Base-by-base conservation (phyloP, 2,113 vertebrate genomes). In the Phalacrocorax pelagicus region DNA sequence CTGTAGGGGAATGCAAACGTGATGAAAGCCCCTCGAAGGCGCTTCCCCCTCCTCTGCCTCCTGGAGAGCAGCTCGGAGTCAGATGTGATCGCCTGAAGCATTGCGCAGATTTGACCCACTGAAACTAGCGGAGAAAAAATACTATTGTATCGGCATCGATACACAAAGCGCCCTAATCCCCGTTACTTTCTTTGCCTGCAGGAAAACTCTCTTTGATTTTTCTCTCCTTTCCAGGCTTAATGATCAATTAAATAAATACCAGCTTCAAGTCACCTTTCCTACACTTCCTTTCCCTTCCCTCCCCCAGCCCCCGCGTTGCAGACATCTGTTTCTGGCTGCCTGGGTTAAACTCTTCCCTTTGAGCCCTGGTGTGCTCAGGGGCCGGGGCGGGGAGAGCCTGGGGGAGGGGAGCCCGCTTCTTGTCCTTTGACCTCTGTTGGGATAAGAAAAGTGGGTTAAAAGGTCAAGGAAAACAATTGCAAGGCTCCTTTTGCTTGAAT, bases 401-500 rank as follows among this genome's bases (percentile, higher is more conserved):
- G 54, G 81, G 22, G 65, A n/a, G 13, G 49, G 27, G 63, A 83
- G 78, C 67, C 49, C 82, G n/a, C 54, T 32, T 81, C 63, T 90
- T 84, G 89, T 46, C 92, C 95, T 93, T 59, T 83, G 91, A 92
- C 82, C 80, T 96, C 75, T 65, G 62, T 9, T 61, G 52, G 71
- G 66, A 81, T 78, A 90, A 95, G 81, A 91, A 91, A 77, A 86
- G 63, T 40, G 3, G 95, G 94, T 95, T 75, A 87, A 88, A 96
- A 97, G 97, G 97, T 97, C 96, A 94, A 88, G 87, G 86, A 81
- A 97, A 92, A 92, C 52, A 94, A 95, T 92, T 89, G 71, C 49
- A 51, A 69, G 44, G 81, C 79, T 62, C 21, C 66, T 30, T 71
- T 71, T 36, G 67, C 84, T 88, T 94, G 92, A 95, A 91, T 89